Percentiles rank a stretch among this genome's conserved stretches.
Evolutionary conservation across 2,113 vertebrate species (phyloP).

Genomic region (Oryzias curvinotus): DNA sequence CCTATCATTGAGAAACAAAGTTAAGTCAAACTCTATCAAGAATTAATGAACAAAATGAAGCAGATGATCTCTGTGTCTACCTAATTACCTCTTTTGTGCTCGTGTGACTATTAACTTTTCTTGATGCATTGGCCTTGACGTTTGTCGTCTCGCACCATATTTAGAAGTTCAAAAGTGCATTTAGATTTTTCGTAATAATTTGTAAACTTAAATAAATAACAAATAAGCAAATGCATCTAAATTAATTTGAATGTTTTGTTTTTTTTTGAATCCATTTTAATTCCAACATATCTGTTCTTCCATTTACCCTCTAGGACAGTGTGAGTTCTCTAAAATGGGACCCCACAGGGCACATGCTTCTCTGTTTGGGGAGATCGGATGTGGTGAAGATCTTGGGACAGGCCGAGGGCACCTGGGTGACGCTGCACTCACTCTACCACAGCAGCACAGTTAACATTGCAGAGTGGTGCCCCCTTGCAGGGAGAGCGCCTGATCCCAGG

Average conservation of each 20-base stretch:
- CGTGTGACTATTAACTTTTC: too few relatives aligned
- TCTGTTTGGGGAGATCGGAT: constrained; percentile 76
- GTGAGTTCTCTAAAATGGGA: constrained; percentile 78
- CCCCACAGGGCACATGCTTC: constrained; percentile 79
- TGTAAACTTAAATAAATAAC: too few relatives aligned
- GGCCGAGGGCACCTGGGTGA: constrained; percentile 67
- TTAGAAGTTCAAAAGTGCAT: too few relatives aligned
- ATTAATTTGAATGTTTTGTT: background rate
- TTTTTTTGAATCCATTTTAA: background rate
- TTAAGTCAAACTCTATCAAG: too few relatives aligned
- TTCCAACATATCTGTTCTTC: background rate
- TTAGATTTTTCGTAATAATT: too few relatives aligned
- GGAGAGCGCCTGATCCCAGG: constrained; percentile 69
- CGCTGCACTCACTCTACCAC: constrained; percentile 77
- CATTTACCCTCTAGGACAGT: constrained; percentile 62
- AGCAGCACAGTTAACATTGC: constrained; percentile 66
- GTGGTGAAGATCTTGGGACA: constrained; percentile 76
- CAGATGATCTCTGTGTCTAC: too few relatives aligned
- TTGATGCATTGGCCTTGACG: too few relatives aligned
- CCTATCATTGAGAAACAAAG: too few relatives aligned
- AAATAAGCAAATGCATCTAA: too few relatives aligned
- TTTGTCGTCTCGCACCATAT: too few relatives aligned
- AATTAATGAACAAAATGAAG: too few relatives aligned
- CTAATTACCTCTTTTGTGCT: too few relatives aligned
- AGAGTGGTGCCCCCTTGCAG: constrained; percentile 78